phyloP scores from a whole-genome alignment of 1,140 invertebrate genomes.

The Ceratoteleas bidentatus region DNA sequence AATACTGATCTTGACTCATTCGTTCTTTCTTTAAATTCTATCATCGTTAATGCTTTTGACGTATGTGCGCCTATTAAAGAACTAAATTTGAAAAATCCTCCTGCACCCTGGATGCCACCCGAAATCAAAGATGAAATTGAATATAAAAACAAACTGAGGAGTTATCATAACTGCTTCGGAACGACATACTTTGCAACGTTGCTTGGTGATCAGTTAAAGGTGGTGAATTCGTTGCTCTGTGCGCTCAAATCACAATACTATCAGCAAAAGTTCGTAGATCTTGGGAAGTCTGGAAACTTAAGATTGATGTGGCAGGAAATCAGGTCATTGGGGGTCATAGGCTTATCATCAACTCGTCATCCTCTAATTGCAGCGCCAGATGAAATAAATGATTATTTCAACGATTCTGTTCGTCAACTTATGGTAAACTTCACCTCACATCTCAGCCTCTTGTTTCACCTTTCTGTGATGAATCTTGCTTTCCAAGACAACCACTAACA shows the following conservation, averaged over 20 bases:
- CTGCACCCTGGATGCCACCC: background rate
- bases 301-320: background rate
- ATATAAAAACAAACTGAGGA: slow-evolving; percentile 5
- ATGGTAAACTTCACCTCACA: too few species aligned
- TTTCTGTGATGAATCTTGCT: background rate
- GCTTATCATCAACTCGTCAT: background rate
- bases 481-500: too few species aligned
- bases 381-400: background rate
- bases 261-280: background rate
- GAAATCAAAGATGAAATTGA: background rate
- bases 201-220: background rate
- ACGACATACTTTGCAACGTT: background rate
- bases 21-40: too few species aligned
- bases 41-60: too few species aligned
- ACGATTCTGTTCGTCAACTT: background rate
- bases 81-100: too few species aligned
- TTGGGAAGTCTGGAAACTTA: background rate
- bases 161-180: background rate
- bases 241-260: background rate
- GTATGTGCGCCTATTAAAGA: too few species aligned
- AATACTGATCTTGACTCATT: too few species aligned
- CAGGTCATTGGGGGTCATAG: background rate
- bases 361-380: background rate
- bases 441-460: too few species aligned
- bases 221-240: background rate